Evolutionary conservation across 2,888 invertebrate genomes (phyloP), one percentile per base, ranked within the genome.

Genomic region (Drosophila ustulata): DNA sequence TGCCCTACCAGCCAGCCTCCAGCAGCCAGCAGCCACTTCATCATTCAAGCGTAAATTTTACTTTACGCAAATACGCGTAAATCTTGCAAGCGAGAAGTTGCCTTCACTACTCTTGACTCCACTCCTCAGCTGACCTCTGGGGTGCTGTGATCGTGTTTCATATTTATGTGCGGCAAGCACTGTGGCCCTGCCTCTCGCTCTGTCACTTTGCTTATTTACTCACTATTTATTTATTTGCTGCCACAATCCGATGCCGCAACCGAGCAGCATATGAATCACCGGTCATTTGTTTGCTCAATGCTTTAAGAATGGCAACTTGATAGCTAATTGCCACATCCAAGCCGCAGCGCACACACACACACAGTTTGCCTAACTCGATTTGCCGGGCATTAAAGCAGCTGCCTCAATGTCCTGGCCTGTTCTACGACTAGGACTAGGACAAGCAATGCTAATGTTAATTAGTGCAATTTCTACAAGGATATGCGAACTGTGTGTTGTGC

Each of bases 61-160:
- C 75, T 75, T 82, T 79, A 85, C 81, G 87, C 84, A 85, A 86
- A 85, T 86, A 82, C 82, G 81, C 85, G 87, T 84, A 84, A 85
- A 86, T 84, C 84, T 83, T 78, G 69, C 66, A 11, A 61, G 64
- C 71, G 41, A 58, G 65, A 63, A 59, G 58, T 41, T 28, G 8
- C 39, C 9, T 2, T 32, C 39, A 5, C 41, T 13, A 7, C 41
- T 3, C 2, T 43, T n/a, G 2, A n/a, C 37, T 25, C 28, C 30
- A 9, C 30, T 30, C 13, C 37, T 3, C 32, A 32, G 49, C 58
- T 78, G 78, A 82, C 82, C 77, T 49, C 66, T 50, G 28, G 58
- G 61, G 26, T 49, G 46, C 55, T 57, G 51, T 65, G 70, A 67
- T 83, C 75, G 69, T 68, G 75, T 80, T 84, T 82, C 82, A 82